Conservation (phyloP, 2,797 vertebrate species). For the Lerista edwardsae region DNA sequence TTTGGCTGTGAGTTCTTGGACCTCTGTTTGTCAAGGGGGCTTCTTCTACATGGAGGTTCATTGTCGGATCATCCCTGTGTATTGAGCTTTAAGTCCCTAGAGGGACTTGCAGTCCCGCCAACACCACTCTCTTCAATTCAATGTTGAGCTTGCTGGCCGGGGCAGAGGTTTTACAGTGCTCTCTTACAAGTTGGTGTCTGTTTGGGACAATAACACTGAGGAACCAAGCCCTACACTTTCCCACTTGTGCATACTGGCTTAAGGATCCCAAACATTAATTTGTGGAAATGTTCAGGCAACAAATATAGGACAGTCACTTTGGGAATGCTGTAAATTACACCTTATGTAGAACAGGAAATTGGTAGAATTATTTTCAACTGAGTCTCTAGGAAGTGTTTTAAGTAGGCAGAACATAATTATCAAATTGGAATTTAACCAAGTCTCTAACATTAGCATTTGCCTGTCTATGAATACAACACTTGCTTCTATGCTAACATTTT, state of each 20-base stretch:
- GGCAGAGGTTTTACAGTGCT: neutral
- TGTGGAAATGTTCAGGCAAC: conserved; percentile 2
- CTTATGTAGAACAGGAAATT: neutral
- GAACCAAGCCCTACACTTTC: neutral
- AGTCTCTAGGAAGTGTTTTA: conserved; percentile 37
- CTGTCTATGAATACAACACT: neutral
- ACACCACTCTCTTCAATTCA: neutral
- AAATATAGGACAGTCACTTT: conserved; percentile 26
- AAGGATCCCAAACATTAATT: conserved; percentile 2
- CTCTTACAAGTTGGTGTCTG: neutral
- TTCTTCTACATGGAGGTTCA: neutral
- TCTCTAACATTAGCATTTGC: neutral
- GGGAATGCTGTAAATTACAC: conserved; percentile 7
- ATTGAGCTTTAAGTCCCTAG: neutral
- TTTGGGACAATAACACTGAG: neutral
- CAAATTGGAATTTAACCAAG: conserved; percentile 42
- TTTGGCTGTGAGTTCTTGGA: neutral
- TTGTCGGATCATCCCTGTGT: neutral
- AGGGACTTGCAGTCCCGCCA: neutral
- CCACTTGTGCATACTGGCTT: neutral
- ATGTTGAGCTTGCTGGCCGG: no score
- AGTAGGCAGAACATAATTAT: conserved; percentile 42
- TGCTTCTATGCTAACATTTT: neutral
- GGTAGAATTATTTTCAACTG: conserved; percentile 34
- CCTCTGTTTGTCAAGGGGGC: neutral